Conservation (phyloP, 2,113 vertebrate genomes). For the Nymphicus hollandicus region DNA sequence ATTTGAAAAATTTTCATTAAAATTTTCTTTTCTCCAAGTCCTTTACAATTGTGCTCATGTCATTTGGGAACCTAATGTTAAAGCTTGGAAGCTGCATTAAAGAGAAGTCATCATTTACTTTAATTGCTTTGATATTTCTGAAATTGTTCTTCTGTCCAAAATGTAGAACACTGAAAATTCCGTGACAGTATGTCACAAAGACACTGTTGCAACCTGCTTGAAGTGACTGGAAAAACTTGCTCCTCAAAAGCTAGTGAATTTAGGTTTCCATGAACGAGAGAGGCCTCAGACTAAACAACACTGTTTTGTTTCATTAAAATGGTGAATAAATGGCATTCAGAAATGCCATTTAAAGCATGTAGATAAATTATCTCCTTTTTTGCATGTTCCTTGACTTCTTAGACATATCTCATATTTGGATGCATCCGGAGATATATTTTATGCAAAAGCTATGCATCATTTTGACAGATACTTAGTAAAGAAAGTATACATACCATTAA, state of each 20-base stretch:
- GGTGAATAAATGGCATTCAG: background rate
- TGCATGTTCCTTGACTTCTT: background rate
- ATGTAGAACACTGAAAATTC: background rate
- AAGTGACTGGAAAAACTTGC: background rate
- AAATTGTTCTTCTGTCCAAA: background rate
- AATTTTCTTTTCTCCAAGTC: background rate
- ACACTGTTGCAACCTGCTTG: background rate
- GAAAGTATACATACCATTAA: constrained; percentile 11
- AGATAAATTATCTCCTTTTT: background rate
- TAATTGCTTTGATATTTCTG: background rate
- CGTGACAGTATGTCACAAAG: background rate
- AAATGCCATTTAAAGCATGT: background rate
- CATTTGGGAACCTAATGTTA: background rate
- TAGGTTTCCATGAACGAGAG: background rate
- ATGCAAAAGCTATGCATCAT: background rate
- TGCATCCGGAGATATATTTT: background rate
- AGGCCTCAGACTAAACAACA: background rate
- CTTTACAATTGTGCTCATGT: background rate
- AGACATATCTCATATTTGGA: background rate
- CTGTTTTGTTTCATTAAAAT: background rate
- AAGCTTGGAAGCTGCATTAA: background rate
- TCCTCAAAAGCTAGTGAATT: background rate
- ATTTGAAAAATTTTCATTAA: background rate
- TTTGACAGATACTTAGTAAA: constrained; percentile 29
- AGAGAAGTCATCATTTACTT: background rate